A percentile compares a stretch with the other conserved stretches of the same genome.
These are phyloP conservation scores for Anoplius nigerrimus DNA, from an alignment of 2,888 invertebrate genomes.

Conservation along the genomic window DNA sequence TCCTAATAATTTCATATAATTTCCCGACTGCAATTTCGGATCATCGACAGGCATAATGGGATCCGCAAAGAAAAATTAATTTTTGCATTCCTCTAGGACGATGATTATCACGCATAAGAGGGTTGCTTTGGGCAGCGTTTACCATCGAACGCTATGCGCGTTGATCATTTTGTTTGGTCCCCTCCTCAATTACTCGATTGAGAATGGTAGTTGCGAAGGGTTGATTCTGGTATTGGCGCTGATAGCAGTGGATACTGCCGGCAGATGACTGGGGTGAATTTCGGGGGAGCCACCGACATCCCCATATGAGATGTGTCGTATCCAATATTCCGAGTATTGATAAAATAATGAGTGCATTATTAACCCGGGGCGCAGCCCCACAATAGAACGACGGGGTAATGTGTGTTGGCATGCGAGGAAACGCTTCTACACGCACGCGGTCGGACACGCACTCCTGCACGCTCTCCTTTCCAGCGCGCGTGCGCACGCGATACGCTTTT, in stretches of 20 bases:
- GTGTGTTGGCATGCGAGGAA: slow-evolving; percentile 66
- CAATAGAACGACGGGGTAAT: slow-evolving; percentile 52
- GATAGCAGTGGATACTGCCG: slow-evolving; percentile 19
- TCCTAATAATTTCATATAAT: no score
- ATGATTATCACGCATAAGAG: no score
- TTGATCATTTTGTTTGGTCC: slow-evolving; percentile 54
- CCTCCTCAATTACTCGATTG: slow-evolving; percentile 25
- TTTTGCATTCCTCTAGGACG: no score
- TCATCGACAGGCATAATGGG: no score
- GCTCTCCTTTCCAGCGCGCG: slow-evolving; percentile 29
- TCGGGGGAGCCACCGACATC: slow-evolving; percentile 38
- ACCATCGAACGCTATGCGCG: slow-evolving; percentile 56
- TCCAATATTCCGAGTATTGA: slow-evolving; percentile 66
- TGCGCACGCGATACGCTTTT: no score
- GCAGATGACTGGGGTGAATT: slow-evolving; percentile 14
- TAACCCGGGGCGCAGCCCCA: slow-evolving; percentile 56
- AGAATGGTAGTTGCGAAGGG: slow-evolving; percentile 39
- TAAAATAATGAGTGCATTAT: slow-evolving; percentile 71
- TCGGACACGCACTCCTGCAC: slow-evolving; percentile 32
- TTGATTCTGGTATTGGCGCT: not conserved
- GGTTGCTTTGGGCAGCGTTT: slow-evolving; percentile 55
- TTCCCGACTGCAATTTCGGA: no score
- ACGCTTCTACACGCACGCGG: no score
- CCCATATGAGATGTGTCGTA: slow-evolving; percentile 45
- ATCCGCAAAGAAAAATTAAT: no score